phyloP scores from a whole-genome alignment of 2,888 invertebrate species.

The Amphimallon solstitiale region DNA sequence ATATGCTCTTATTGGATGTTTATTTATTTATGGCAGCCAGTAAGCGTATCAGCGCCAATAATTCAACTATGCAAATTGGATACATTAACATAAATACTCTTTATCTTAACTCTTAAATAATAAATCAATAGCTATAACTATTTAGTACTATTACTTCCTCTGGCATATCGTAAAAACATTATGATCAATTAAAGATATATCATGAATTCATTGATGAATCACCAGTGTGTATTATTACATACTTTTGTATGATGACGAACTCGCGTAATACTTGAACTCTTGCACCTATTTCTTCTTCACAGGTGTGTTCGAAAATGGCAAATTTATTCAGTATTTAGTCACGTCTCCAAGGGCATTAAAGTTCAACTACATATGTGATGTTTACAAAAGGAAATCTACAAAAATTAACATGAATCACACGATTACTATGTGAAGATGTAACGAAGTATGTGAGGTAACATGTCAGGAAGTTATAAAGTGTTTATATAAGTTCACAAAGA shows the following conservation, averaged over 20 bases:
- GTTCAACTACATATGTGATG: neutral
- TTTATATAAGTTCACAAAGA: too few species aligned
- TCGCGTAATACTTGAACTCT: neutral
- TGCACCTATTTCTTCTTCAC: neutral
- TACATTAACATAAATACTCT: too few species aligned
- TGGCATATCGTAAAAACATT: too few species aligned
- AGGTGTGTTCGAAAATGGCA: slow-evolving; percentile 9
- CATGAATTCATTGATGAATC: neutral
- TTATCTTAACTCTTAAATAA: too few species aligned
- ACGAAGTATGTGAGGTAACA: too few species aligned
- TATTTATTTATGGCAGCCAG: too few species aligned
- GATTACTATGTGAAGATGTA: neutral
- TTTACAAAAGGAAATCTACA: neutral
- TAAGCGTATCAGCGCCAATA: too few species aligned
- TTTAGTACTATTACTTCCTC: too few species aligned
- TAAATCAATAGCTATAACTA: too few species aligned
- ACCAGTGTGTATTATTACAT: slow-evolving; percentile 1
- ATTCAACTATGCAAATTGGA: too few species aligned
- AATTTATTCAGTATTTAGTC: slow-evolving; percentile 6
- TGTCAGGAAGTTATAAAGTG: too few species aligned
- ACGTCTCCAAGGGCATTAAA: slow-evolving; percentile 2
- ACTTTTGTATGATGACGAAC: slow-evolving; percentile 3
- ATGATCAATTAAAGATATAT: neutral
- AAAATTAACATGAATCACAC: slow-evolving; percentile 4
- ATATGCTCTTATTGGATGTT: too few species aligned